Conservation (phyloP, 2,888 invertebrate species). For the Catocala fraxini region DNA sequence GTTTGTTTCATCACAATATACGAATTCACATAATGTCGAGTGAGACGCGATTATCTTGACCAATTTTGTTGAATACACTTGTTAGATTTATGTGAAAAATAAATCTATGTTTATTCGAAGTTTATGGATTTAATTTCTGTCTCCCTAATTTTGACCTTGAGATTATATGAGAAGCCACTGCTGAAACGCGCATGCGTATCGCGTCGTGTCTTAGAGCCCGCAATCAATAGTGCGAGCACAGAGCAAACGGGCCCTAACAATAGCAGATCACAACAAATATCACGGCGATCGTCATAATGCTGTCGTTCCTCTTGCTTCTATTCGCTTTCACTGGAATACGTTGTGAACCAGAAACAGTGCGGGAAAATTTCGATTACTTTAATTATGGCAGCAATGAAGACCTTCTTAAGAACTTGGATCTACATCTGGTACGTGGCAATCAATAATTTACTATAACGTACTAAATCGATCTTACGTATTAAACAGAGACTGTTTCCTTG, state of each 20-base stretch:
- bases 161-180: slow-evolving; percentile 52
- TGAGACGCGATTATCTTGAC: slow-evolving; percentile 51
- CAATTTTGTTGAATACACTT: slow-evolving; percentile 61
- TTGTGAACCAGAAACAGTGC: slow-evolving; percentile 81
- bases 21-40: slow-evolving; percentile 36
- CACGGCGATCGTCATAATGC: slow-evolving; percentile 62
- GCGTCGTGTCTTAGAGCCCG: slow-evolving; percentile 45
- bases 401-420: slow-evolving; percentile 74
- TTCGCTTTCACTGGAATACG: slow-evolving; percentile 61
- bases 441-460: slow-evolving; percentile 3
- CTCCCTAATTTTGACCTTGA: slow-evolving; percentile 68
- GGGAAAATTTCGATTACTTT: slow-evolving; percentile 82
- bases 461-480: slow-evolving; percentile 1
- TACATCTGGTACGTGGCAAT: slow-evolving; percentile 72
- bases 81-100: slow-evolving; percentile 69
- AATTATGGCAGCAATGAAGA: slow-evolving; percentile 80
- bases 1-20: slow-evolving; percentile 50
- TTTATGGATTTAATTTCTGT: slow-evolving; percentile 61
- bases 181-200: slow-evolving; percentile 74
- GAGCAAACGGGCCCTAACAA: slow-evolving; percentile 60
- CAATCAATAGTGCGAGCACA: slow-evolving; percentile 75
- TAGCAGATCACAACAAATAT: slow-evolving; percentile 69
- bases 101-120: slow-evolving; percentile 67
- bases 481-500: neutral
- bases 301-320: slow-evolving; percentile 62